Base-by-base conservation (phyloP, 2,888 invertebrate genomes). In the Calliphora vomitoria region DNA sequence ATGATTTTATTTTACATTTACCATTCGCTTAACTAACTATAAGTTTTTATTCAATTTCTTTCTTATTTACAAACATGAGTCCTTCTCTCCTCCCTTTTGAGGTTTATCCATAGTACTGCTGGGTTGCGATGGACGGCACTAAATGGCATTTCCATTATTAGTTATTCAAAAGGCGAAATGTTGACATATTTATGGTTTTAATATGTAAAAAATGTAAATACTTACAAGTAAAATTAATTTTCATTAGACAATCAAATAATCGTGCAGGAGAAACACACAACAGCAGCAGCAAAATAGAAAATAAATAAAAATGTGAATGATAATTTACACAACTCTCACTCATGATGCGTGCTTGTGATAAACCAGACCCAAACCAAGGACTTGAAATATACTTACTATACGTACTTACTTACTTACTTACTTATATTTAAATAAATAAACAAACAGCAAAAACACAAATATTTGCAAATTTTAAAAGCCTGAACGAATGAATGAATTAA, bases 181-280 rank as follows among this genome's bases (percentile, higher is more conserved):
- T 81, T 71, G 81, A 64, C 71, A 72, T 72, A 72, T 81, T 71
- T 81, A 72, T 72, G 81, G 81, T 72, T 72, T 62, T 25, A 72
- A 72, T 81, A 64, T 81, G 72, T 81, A 72, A 72, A 81, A 35
- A 81, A 44, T 60, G 58, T 69, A 60, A 79, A 79, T 68, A 35
- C 18, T 69, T 41, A 15, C 13, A 69, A 69, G 58, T 79, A 18
- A 79, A 79, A 79, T 79, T 69, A 58, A 79, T 66, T 69, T 69
- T 47, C 79, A 79, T 79, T 69, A 79, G 58, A 78, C 25, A 66
- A 50, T 8, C 35, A 62, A 15, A 13, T 44, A 38, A 62, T n/a
- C 20, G 25, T 20, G 5, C 58, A 11, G 25, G 25, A 25, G n/a
- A 64, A n/a, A 5, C 15, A 35, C 62, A 8, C 18, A n/a, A 62